Evolutionary conservation across 2,113 vertebrate species (phyloP).

Genomic region (Euleptes europaea): DNA sequence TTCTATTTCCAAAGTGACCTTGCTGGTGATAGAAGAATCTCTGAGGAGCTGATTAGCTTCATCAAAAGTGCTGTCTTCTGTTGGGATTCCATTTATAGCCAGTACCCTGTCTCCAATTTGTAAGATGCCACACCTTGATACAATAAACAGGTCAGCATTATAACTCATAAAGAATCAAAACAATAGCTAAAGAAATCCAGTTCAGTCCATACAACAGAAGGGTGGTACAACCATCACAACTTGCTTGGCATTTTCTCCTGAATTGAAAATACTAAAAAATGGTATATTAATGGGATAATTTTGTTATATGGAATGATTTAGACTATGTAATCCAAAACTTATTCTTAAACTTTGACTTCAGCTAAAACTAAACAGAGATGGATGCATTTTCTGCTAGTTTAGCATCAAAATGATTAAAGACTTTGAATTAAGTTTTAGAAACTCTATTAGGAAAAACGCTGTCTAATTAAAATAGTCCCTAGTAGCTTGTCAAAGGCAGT

Average conservation of each 20-base stretch:
- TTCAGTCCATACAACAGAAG: neutral
- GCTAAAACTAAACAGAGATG: conserved; percentile 35
- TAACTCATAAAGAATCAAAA: neutral
- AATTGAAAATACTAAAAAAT: neutral
- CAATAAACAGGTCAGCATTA: conserved; percentile 31
- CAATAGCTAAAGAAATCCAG: conserved; percentile 11
- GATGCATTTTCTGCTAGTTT: neutral
- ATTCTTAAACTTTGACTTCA: conserved; percentile 40
- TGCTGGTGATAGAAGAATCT: conserved; percentile 92
- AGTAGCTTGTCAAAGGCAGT: conserved; percentile 35
- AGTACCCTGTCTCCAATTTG: conserved; percentile 98
- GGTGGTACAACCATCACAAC: neutral
- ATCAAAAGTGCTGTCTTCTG: conserved; percentile 96
- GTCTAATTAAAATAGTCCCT: conserved; percentile 54
- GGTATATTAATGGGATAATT: neutral
- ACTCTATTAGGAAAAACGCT: conserved; percentile 24
- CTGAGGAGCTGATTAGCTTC: conserved; percentile 97
- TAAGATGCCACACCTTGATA: conserved; percentile 89
- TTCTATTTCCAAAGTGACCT: conserved; percentile 97
- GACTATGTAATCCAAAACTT: conserved; percentile 45
- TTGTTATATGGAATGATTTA: neutral
- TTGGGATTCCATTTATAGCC: conserved; percentile 93
- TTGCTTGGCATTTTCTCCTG: neutral
- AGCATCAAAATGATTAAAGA: conserved; percentile 34
- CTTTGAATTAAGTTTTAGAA: conserved; percentile 34